Evolutionary conservation across 1,140 invertebrate species (phyloP).

Genomic region (Carposina sasakii): DNA sequence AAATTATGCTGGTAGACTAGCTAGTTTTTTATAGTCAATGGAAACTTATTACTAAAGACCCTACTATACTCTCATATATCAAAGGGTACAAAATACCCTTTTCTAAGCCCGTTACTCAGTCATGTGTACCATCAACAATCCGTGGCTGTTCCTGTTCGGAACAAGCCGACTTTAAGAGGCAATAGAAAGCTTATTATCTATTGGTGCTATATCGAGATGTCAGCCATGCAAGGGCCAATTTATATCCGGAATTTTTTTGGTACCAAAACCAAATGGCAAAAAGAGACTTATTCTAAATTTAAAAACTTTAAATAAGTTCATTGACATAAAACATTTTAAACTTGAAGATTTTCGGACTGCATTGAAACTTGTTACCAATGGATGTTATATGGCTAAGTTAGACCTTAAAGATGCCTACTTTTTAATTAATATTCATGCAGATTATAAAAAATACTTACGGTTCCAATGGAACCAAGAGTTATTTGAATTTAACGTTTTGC

Average conservation of each 20-base stretch:
- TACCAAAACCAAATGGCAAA: slow-evolving; percentile 7
- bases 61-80: not conserved
- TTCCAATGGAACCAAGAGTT: not conserved
- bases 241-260: slow-evolving; percentile 8
- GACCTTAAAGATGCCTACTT: slow-evolving; percentile 10
- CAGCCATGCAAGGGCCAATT: not conserved
- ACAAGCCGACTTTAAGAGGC: not conserved
- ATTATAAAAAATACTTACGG: not conserved
- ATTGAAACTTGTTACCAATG: slow-evolving; percentile 2
- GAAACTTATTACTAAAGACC: not conserved
- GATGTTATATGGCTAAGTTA: not conserved
- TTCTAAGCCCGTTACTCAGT: not conserved
- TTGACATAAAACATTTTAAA: slow-evolving; percentile 6
- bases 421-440: not conserved
- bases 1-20: not conserved
- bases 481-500: slow-evolving; percentile 8
- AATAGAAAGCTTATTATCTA: not conserved
- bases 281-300: slow-evolving; percentile 6
- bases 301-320: slow-evolving; percentile 7
- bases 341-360: slow-evolving; percentile 9
- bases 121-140: not conserved
- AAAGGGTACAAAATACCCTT: not conserved
- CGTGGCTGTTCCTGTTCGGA: not conserved
- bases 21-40: not conserved
- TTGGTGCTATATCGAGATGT: slow-evolving; percentile 2